These are phyloP conservation scores for Tokudaia muenninki DNA, from an alignment of 2,797 vertebrate genomes.

Conservation along the genomic window DNA sequence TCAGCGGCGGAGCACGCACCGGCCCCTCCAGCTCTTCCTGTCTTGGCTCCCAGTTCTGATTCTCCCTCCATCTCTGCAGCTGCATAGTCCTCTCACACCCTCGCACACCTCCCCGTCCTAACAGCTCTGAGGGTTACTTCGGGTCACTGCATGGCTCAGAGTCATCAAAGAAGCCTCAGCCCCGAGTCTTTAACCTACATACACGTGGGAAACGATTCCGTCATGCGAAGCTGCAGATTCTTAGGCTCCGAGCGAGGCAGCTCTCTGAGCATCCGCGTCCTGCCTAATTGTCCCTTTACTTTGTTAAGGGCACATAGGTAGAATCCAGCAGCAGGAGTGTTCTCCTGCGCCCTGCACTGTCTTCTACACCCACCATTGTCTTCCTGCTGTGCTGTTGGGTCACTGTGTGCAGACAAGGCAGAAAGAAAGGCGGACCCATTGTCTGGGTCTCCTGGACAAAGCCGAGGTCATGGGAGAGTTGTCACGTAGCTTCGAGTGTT, in stretches of 20 bases:
- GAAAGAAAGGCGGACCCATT: not conserved
- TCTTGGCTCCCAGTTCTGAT: not conserved
- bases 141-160: not conserved
- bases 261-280: not conserved
- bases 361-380: not conserved
- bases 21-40: not conserved
- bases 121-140: not conserved
- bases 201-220: not conserved
- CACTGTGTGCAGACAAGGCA: not conserved
- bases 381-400: not conserved
- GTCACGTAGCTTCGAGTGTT: not conserved
- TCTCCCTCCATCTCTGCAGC: no score
- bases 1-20: fast-evolving
- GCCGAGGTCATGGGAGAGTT: not conserved
- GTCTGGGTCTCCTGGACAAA: not conserved
- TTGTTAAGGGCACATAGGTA: not conserved
- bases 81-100: not conserved
- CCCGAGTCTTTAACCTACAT: not conserved
- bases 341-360: not conserved
- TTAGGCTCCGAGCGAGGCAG: fast-evolving
- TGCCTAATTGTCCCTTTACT: not conserved
- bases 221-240: not conserved
- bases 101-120: not conserved
- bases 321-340: not conserved
- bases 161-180: not conserved